Conservation (phyloP, 2,888 invertebrate genomes). For the Escarpia spicata region DNA sequence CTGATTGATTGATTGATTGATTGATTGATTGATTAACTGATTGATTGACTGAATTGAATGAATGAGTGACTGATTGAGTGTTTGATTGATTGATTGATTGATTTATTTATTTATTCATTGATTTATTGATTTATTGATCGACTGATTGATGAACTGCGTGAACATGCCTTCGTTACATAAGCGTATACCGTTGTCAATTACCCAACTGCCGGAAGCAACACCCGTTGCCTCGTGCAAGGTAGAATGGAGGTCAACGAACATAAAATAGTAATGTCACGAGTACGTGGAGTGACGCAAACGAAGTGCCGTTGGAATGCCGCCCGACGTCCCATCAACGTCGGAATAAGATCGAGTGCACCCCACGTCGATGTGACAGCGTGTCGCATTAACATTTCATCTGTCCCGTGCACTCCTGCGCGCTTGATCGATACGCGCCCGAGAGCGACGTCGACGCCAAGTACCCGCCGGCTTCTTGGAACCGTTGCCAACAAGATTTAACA, state of each 20-base stretch:
- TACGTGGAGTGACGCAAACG: neutral
- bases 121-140: too few species aligned
- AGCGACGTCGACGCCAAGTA: neutral
- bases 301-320: neutral
- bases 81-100: too few species aligned
- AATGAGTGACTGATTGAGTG: too few species aligned
- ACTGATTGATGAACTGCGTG: too few species aligned
- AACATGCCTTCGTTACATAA: neutral
- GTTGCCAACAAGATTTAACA: neutral
- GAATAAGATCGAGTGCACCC: neutral
- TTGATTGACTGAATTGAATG: too few species aligned
- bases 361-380: neutral
- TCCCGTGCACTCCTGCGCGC: neutral
- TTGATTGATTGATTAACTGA: too few species aligned
- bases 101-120: too few species aligned
- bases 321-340: neutral
- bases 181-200: neutral
- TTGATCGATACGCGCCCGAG: neutral
- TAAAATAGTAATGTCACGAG: neutral
- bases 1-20: too few species aligned
- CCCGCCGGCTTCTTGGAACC: neutral
- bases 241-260: neutral
- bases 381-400: conserved; percentile 2
- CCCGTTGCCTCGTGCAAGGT: neutral
- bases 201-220: neutral